Percentiles rank a stretch among this genome's conserved stretches.
Conservation (phyloP, 2,888 invertebrate species). For the Macrophya annulata region DNA sequence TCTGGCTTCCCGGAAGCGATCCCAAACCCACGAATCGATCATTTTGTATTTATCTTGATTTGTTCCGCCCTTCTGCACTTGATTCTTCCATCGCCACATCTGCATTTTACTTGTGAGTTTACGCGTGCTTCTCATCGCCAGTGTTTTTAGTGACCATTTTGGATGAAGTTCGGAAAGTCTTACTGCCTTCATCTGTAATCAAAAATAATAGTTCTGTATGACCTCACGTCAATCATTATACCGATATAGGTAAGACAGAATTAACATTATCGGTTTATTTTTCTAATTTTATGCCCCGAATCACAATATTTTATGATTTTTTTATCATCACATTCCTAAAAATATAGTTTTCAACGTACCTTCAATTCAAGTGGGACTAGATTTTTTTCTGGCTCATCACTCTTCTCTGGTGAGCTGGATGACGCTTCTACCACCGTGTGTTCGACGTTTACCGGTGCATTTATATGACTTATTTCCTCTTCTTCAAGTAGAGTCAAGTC, state of each 20-base stretch:
- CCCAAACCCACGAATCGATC: conserved; percentile 52
- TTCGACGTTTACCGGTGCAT: background rate
- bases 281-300: background rate
- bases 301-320: background rate
- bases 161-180: conserved; percentile 41
- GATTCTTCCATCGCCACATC: conserved; percentile 38
- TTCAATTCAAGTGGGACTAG: conserved; percentile 24
- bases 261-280: background rate
- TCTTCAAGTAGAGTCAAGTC: conserved; percentile 13
- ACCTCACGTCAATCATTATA: background rate
- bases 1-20: conserved; percentile 55
- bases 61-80: conserved; percentile 16
- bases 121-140: conserved; percentile 11
- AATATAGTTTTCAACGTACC: conserved; percentile 16
- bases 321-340: background rate
- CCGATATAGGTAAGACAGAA: too few relatives aligned
- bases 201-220: conserved; percentile 2
- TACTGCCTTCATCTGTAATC: conserved; percentile 34
- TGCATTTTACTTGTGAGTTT: conserved; percentile 21
- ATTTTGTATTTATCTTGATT: conserved; percentile 40
- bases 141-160: conserved; percentile 24
- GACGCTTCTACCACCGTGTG: conserved; percentile 2
- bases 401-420: conserved; percentile 19
- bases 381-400: conserved; percentile 19
- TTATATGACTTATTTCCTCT: background rate